These are phyloP conservation scores for Tenthredo livida DNA, from an alignment of 2,888 invertebrate species.

Conservation along the genomic window DNA sequence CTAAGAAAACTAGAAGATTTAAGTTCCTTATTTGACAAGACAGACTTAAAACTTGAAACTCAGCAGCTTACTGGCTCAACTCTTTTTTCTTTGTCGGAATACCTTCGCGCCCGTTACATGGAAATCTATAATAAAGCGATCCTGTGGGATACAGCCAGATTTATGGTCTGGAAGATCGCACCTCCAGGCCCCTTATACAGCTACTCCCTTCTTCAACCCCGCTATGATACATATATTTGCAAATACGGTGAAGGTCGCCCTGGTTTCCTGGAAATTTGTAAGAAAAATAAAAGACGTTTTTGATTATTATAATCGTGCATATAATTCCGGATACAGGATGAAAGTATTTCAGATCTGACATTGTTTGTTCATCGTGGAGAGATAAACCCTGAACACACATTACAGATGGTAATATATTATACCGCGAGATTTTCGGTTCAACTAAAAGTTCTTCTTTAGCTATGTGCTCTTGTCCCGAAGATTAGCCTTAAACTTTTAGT, in stretches of 20 bases:
- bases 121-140: conserved; percentile 45
- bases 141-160: conserved; percentile 43
- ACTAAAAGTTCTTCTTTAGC: conserved; percentile 34
- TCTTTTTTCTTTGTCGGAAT: neutral
- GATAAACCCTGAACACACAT: conserved; percentile 15
- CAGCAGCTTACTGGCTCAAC: conserved; percentile 26
- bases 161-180: conserved; percentile 9
- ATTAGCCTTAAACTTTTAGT: conserved; percentile 53
- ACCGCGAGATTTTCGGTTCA: neutral
- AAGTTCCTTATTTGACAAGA: conserved; percentile 39
- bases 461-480: neutral
- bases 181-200: conserved; percentile 5
- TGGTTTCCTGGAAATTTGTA: neutral
- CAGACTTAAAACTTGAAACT: conserved; percentile 40
- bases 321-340: neutral
- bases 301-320: neutral
- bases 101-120: conserved; percentile 34
- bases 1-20: conserved; percentile 38
- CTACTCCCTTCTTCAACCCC: conserved; percentile 11
- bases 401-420: conserved; percentile 14
- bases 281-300: neutral
- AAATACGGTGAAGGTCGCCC: neutral
- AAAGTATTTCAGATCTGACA: neutral
- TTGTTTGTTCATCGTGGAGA: conserved; percentile 4
- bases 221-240: neutral